These are phyloP conservation scores for Todiramphus saurophagus DNA, from an alignment of 2,113 vertebrate genomes.

Conservation along the genomic window DNA sequence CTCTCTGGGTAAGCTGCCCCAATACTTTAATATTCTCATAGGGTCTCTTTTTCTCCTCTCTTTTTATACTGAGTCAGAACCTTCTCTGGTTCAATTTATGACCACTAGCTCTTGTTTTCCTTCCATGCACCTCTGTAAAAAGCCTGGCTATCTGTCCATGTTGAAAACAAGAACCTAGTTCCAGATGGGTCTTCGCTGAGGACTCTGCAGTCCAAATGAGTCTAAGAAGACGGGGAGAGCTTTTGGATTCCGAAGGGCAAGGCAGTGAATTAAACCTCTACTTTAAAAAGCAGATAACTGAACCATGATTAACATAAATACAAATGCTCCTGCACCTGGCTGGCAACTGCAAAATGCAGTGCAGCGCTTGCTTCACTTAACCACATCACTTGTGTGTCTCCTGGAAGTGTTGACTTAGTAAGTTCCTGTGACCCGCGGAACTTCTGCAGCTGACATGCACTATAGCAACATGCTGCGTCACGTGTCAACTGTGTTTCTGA, in stretches of 20 bases:
- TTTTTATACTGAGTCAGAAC: neutral
- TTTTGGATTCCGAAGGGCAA: neutral
- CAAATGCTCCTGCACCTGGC: neutral
- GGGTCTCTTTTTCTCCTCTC: neutral
- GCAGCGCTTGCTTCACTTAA: neutral
- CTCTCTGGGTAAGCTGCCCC: neutral
- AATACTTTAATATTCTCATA: neutral
- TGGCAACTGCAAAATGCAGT: neutral
- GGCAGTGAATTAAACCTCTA: neutral
- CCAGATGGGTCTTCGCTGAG: neutral
- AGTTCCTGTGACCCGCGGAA: slow-evolving; percentile 1
- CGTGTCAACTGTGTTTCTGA: neutral
- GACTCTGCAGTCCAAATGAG: neutral
- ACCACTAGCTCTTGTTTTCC: neutral
- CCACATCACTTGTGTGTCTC: neutral
- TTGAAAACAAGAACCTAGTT: neutral
- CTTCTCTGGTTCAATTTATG: neutral
- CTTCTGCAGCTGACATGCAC: slow-evolving; percentile 3
- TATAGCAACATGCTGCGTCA: neutral
- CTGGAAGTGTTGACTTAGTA: neutral
- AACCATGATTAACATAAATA: neutral
- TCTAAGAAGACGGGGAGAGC: neutral
- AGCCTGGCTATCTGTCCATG: neutral
- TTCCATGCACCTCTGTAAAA: neutral
- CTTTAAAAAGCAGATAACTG: neutral